Evolutionary conservation across 2,888 invertebrate genomes (phyloP), one percentile per base, ranked within the genome.

Genomic region (Drosophila anceps): DNA sequence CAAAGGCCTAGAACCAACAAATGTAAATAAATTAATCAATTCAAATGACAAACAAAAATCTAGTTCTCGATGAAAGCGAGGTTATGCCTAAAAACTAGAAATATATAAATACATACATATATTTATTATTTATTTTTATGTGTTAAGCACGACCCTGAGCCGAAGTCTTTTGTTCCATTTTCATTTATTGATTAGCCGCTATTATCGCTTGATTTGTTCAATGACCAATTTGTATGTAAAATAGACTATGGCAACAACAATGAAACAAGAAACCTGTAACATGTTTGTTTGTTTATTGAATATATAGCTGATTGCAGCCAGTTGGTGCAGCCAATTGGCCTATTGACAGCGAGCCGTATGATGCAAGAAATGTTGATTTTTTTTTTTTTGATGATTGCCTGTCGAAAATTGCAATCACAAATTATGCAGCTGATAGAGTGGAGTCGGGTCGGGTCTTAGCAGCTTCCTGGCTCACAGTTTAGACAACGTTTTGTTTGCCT

Each of bases 381-480:
- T 59, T 37, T 46, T 37, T 59, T 46, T 59, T 37, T 43, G 67
- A 50, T 66, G 64, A 58, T 66, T 80, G 68, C 33, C 65, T 68
- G 59, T 69, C 64, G 54, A 61, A 72, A 66, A 70, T 69, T 65
- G 79, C 85, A 68, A 69, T 73, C 69, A 66, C 66, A 66, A 79
- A 62, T 69, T 78, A 71, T 78, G 68, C 58, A 58, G 74, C 66
- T 58, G 69, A 58, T 66, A 60, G 65, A 64, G 10, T 13, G 1
- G 41, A 41, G 41, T 41, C 18, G n/a, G 18, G 41, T 41, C n/a
- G 8, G 18, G 41, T 24, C 37, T 13, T 1, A 5, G 50, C 18
- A n/a, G 69, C 84, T 84, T 84, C 88, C 84, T 84, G 89, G 66
- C 82, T 58, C 43, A 70, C 66, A 79, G 72, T 67, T 88, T 81